phyloP scores from a whole-genome alignment of 2,888 invertebrate species.

The Priocnemis perturbator region DNA sequence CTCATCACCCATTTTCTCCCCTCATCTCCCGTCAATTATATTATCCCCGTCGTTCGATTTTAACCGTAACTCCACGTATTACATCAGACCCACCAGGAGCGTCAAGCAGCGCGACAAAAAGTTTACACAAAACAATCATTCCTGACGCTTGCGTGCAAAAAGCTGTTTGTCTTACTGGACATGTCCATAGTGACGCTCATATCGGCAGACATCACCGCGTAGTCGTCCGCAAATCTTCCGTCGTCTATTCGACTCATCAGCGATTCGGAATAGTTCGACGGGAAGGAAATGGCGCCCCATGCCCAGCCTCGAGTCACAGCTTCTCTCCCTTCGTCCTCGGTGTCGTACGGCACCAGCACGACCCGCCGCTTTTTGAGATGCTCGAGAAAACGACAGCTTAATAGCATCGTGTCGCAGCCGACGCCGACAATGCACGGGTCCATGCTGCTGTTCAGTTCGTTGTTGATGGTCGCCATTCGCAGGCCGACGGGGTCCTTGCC shows the following conservation, averaged over 20 bases:
- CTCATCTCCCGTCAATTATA: no score
- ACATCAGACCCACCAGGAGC: neutral
- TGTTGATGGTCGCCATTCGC: slow-evolving; percentile 87
- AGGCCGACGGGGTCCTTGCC: slow-evolving; percentile 90
- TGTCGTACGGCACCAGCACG: slow-evolving; percentile 80
- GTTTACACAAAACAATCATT: neutral
- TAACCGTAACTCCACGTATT: neutral
- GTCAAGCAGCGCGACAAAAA: neutral
- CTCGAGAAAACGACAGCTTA: slow-evolving; percentile 88
- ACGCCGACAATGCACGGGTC: slow-evolving; percentile 66
- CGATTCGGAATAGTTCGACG: slow-evolving; percentile 84
- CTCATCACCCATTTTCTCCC: no score
- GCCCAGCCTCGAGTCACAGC: slow-evolving; percentile 84
- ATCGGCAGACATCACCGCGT: slow-evolving; percentile 80
- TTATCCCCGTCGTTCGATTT: neutral
- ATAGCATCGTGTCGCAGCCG: slow-evolving; percentile 80
- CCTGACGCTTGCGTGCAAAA: no score
- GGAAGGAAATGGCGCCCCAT: slow-evolving; percentile 87
- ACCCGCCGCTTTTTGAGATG: slow-evolving; percentile 82
- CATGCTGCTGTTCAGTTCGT: slow-evolving; percentile 79
- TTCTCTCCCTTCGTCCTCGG: slow-evolving; percentile 80
- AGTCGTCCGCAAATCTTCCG: slow-evolving; percentile 79
- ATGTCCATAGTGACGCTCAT: slow-evolving; percentile 87
- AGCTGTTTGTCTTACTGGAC: slow-evolving; percentile 81
- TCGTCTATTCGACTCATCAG: slow-evolving; percentile 80